Base-by-base conservation (phyloP, 2,113 vertebrate species). In the Grantiella picta region DNA sequence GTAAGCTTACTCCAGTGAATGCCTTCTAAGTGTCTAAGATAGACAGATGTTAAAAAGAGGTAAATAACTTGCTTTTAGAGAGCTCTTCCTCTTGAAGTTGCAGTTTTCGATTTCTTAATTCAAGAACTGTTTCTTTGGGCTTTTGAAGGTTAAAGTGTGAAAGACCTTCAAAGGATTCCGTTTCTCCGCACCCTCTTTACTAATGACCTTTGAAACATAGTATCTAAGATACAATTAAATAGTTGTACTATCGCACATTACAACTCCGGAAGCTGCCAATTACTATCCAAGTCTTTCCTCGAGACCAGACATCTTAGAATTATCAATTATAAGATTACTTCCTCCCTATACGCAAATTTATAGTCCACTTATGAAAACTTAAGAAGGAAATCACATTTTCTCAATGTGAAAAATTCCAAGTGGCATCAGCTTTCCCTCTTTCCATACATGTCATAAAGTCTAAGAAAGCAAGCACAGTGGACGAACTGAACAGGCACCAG, bases 371-470 rank as follows among this genome's bases (percentile, higher is more conserved):
- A 50, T 0, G 25, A 75, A 83, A 82, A 70, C 20, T 3, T 49
- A 50, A 44, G 31, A 52, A 36, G 9, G 4, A 90, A 85, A 65
- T 15, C 7, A 28, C 6, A 13, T 49, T 35, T 56, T 75, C 28
- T n/a, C 23, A 49, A 76, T 25, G n/a, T 29, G 3, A 66, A 92
- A 76, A 76, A 28, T 4, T 61, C 11, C 28, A 54, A 53, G 18
- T 5, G 7, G n/a, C n/a, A 73, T 11, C 28, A 72, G 21, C 18
- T 69, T 4, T 12, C 12, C 2, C 14, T 38, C 9, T 82, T 77
- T 38, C 63, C 33, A 57, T n/a, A 69, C 8, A n/a, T 0, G 14
- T 0, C 16, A 45, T 15, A 36, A 45, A 45, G 15, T 36, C 47
- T 56, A 60, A 79, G 42, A 72, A 93, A 57, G n/a, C 40, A 33